phyloP scores from a whole-genome alignment of 2,113 vertebrate genomes.

The Butorides virescens region DNA sequence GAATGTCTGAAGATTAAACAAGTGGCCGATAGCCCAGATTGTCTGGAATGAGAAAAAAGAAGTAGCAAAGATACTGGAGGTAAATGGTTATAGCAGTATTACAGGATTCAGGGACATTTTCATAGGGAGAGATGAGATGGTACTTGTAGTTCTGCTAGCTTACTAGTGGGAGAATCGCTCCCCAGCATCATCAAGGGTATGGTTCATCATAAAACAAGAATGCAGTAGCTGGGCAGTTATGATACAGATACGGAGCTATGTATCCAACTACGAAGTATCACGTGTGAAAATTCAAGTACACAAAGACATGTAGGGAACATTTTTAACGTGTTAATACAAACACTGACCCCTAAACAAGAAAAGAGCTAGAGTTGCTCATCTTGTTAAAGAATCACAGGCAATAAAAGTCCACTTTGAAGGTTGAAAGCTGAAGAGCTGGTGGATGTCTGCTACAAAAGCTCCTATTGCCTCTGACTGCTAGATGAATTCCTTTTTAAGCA shows the following conservation, averaged over 20 bases:
- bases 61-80: neutral
- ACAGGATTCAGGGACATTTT: neutral
- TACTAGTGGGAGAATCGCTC: neutral
- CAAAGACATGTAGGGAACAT: neutral
- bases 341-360: neutral
- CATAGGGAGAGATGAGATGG: neutral
- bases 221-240: neutral
- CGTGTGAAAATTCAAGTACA: neutral
- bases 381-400: neutral
- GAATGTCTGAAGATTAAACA: neutral
- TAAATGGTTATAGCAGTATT: neutral
- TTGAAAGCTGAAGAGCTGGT: neutral
- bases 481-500: neutral
- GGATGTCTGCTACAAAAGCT: neutral
- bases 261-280: neutral
- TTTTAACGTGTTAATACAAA: neutral
- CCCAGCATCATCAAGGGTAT: neutral
- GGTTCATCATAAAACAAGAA: neutral
- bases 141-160: neutral
- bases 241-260: neutral
- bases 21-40: neutral
- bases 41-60: neutral
- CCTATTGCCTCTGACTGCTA: neutral
- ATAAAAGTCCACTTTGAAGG: neutral
- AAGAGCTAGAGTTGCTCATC: neutral